phyloP scores from a whole-genome alignment of 92 coral and sea anemone genomes.

The Montipora capitata region DNA sequence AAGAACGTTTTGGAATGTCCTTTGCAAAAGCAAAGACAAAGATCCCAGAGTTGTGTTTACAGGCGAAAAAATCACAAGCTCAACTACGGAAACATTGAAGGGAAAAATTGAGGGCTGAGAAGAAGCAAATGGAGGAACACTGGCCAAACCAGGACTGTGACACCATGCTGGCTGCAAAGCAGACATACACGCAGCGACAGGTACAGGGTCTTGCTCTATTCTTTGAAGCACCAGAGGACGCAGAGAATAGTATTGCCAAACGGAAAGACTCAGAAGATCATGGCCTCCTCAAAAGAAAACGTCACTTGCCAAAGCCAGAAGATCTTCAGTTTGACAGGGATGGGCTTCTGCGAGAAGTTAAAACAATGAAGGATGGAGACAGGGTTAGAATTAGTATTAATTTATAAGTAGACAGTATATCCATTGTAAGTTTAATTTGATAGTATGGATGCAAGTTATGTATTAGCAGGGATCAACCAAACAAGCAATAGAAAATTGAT shows the following conservation, averaged over 20 bases:
- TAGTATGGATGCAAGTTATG: neutral
- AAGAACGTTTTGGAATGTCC: conserved; percentile 53
- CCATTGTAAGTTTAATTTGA: too few relatives aligned
- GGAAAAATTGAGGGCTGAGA: conserved; percentile 19
- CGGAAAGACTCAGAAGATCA: conserved; percentile 7
- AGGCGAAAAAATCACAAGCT: conserved; percentile 44
- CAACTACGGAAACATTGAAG: conserved; percentile 30
- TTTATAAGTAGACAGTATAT: neutral
- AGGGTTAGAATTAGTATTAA: neutral
- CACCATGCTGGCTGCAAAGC: conserved; percentile 61
- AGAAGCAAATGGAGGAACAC: conserved; percentile 37
- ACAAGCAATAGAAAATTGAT: neutral
- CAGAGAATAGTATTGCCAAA: conserved; percentile 8
- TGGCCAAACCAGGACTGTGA: conserved; percentile 56
- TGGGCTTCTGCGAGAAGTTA: conserved; percentile 55
- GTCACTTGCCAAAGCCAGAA: conserved; percentile 52
- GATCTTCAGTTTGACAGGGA: conserved; percentile 64
- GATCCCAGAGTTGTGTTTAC: too few relatives aligned
- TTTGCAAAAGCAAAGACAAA: conserved; percentile 63
- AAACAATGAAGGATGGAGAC: conserved; percentile 63
- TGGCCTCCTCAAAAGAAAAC: conserved; percentile 45
- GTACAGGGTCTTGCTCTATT: conserved; percentile 38
- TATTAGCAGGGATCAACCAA: neutral
- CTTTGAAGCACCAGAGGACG: conserved; percentile 19
- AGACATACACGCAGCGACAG: conserved; percentile 52